A percentile compares a stretch with the other conserved stretches of the same genome.
Evolutionary conservation across 1,140 invertebrate genomes (phyloP).

Genomic region (Drosophila serrata): DNA sequence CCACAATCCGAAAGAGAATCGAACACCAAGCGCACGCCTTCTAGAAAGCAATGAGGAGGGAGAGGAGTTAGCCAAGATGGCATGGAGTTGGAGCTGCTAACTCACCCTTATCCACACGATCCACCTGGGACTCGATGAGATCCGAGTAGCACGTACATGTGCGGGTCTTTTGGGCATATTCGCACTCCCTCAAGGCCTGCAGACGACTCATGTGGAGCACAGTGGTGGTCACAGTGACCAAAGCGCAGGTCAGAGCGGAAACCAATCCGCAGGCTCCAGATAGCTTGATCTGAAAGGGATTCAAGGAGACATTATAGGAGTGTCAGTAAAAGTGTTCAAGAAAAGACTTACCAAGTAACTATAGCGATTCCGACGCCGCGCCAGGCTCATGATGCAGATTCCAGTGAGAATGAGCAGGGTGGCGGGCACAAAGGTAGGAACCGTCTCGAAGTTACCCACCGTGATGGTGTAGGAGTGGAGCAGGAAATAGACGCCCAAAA

Average conservation of each 20-base stretch:
- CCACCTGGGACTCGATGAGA: constrained; percentile 87
- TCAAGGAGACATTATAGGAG: not conserved
- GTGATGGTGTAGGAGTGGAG: constrained; percentile 92
- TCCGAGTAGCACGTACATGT: constrained; percentile 92
- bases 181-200: constrained; percentile 94
- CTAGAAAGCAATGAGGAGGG: constrained; percentile 43
- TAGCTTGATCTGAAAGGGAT: constrained; percentile 90
- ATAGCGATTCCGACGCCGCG: constrained; percentile 93
- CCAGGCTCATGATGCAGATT: constrained; percentile 93
- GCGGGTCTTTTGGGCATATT: constrained; percentile 91
- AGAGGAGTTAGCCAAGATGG: not conserved
- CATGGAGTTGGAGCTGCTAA: not conserved
- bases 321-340: rapidly evolving
- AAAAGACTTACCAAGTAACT: constrained; percentile 91
- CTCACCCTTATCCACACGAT: constrained; percentile 87
- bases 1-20: constrained; percentile 94
- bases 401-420: constrained; percentile 94
- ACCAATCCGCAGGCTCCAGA: constrained; percentile 93
- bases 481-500: constrained; percentile 91
- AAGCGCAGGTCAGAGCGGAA: constrained; percentile 93
- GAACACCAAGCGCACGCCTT: constrained; percentile 89
- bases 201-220: constrained; percentile 97
- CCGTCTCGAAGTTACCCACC: constrained; percentile 93
- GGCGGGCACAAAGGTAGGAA: constrained; percentile 93
- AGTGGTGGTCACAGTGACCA: constrained; percentile 96